Evolutionary conservation across 2,113 vertebrate species (phyloP).

Genomic region (Agapornis roseicollis): DNA sequence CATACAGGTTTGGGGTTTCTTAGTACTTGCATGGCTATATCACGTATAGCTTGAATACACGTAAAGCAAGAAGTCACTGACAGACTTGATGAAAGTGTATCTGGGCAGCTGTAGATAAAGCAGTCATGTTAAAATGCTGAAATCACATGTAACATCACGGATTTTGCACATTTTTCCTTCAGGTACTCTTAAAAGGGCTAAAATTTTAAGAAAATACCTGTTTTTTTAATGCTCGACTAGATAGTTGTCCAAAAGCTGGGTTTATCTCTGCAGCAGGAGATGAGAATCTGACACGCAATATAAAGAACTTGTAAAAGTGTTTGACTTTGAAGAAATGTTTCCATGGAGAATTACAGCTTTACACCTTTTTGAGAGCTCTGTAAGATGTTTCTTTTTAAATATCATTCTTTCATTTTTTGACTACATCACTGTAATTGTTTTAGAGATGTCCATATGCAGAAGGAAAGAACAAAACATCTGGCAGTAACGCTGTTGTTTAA

Average conservation of each 20-base stretch:
- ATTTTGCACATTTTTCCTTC: neutral
- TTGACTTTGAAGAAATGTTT: neutral
- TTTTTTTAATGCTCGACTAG: neutral
- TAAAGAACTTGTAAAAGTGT: neutral
- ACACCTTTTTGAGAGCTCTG: neutral
- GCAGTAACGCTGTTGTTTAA: neutral
- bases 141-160: neutral
- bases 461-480: neutral
- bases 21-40: neutral
- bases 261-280: neutral
- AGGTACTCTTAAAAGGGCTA: neutral
- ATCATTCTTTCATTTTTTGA: neutral
- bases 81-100: neutral
- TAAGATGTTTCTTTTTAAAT: neutral
- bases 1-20: neutral
- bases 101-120: neutral
- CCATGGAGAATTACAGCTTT: neutral
- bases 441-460: neutral
- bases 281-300: neutral
- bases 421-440: neutral
- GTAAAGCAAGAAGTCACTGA: neutral
- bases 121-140: neutral
- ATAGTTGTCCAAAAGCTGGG: neutral
- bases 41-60: neutral
- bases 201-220: neutral